Evolutionary conservation across 2,888 invertebrate genomes (phyloP), one percentile per base, ranked within the genome.

Genomic region (Metallyticus violacea): DNA sequence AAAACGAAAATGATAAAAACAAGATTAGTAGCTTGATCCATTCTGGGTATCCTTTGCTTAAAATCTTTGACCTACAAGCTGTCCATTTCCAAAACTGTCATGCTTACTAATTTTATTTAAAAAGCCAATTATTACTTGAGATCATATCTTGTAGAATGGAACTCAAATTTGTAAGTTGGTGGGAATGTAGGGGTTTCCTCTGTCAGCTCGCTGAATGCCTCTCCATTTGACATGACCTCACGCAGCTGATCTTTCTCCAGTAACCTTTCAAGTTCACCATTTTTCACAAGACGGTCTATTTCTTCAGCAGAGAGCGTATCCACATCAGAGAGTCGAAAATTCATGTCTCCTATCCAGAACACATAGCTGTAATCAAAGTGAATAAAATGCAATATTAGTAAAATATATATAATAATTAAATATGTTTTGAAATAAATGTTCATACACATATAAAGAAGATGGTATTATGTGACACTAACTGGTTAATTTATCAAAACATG

Each of bases 341-440:
- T 98, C 28, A 98, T 93, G 91, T 98, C 98, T 1, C 98, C 98
- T 90, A 97, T 94, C 97, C 97, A 98, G 92, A 98, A 97, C 2
- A 97, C 96, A 91, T 97, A 97, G 90, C 97, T 97, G 91, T 87
- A 93, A 93, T 81, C 88, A 88, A 88, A 62, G 9, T 15, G 9
- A 62, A 62, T 62, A 62, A 62, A 62, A 62, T 15, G 40, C 4
- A 9, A n/a, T n/a, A n/a, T n/a, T n/a, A n/a, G n/a, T n/a, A n/a
- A n/a, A n/a, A n/a, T n/a, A n/a, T n/a, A n/a, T n/a, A n/a, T n/a
- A n/a, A n/a, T n/a, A n/a, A n/a, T n/a, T n/a, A n/a, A n/a, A n/a
- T n/a, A n/a, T n/a, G n/a, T n/a, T n/a, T n/a, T n/a, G n/a, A n/a
- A n/a, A n/a, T n/a, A n/a, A n/a, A n/a, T n/a, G n/a, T n/a, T n/a